A percentile compares a stretch with the other conserved stretches of the same genome.
Conservation (phyloP, 1,140 invertebrate species). For the Bemisia tabaci region DNA sequence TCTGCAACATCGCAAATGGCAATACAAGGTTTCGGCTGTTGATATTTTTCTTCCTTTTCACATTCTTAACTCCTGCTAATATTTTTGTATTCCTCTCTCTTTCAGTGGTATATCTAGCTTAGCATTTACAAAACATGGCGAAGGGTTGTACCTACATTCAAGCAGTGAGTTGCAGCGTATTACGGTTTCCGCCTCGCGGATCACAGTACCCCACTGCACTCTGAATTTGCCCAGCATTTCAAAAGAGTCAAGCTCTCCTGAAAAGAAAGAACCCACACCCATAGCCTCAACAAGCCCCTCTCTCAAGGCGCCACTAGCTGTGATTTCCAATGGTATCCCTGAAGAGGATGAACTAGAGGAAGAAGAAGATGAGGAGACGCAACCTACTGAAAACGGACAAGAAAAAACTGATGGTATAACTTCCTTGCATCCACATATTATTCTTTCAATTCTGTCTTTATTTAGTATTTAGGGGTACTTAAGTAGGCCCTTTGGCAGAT, state of each 20-base stretch:
- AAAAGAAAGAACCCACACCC: background rate
- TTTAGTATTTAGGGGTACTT: background rate
- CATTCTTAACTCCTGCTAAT: too few relatives aligned
- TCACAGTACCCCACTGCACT: slow-evolving; percentile 41
- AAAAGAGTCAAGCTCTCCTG: slow-evolving; percentile 27
- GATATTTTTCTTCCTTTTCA: too few relatives aligned
- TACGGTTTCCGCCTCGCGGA: slow-evolving; percentile 61
- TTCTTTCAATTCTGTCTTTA: background rate
- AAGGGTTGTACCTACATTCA: slow-evolving; percentile 85
- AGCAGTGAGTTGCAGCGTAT: slow-evolving; percentile 85
- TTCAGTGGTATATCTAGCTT: slow-evolving; percentile 83
- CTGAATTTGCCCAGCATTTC: slow-evolving; percentile 30
- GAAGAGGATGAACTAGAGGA: slow-evolving; percentile 9
- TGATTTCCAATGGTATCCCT: slow-evolving; percentile 1
- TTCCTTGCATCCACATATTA: too few relatives aligned
- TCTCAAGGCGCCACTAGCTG: background rate
- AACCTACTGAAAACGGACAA: background rate
- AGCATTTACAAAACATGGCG: slow-evolving; percentile 76
- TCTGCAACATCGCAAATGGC: too few relatives aligned
- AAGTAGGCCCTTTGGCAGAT: background rate
- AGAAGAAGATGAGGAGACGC: slow-evolving; percentile 10
- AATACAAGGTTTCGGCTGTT: too few relatives aligned
- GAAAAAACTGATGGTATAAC: background rate
- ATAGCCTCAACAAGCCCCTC: slow-evolving; percentile 13
- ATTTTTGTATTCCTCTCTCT: too few relatives aligned